Conservation (phyloP, 2,888 invertebrate species). For the Tolmerus cingulatus region DNA sequence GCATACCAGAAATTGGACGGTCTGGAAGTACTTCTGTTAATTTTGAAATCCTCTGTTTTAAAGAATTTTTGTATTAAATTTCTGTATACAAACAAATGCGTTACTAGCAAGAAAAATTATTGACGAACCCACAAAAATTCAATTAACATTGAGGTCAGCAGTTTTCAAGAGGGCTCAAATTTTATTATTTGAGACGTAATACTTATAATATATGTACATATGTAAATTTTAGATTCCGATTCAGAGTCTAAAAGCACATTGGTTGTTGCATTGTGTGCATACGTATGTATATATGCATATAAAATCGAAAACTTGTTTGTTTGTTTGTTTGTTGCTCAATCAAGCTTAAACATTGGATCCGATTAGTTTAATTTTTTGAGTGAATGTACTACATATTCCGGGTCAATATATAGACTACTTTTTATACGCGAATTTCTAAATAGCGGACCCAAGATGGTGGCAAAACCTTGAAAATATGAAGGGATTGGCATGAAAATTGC, state of each 20-base stretch:
- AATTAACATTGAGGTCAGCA: not conserved
- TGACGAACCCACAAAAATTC: not conserved
- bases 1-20: not conserved
- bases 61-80: not conserved
- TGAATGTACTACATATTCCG: too few relatives aligned
- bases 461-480: too few relatives aligned
- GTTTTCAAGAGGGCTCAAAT: not conserved
- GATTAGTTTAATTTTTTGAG: too few relatives aligned
- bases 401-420: too few relatives aligned
- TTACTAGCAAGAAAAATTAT: not conserved
- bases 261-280: not conserved
- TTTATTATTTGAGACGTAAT: not conserved
- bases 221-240: not conserved
- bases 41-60: not conserved
- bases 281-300: too few relatives aligned
- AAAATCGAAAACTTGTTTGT: too few relatives aligned
- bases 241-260: not conserved
- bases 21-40: not conserved
- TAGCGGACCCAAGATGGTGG: too few relatives aligned
- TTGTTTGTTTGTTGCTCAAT: too few relatives aligned
- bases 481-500: too few relatives aligned
- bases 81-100: not conserved
- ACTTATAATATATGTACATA: too few relatives aligned
- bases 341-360: too few relatives aligned
- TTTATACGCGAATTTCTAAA: too few relatives aligned